These are phyloP conservation scores for Herpailurus yagouaroundi DNA, from an alignment of 2,113 vertebrate genomes.

Conservation along the genomic window DNA sequence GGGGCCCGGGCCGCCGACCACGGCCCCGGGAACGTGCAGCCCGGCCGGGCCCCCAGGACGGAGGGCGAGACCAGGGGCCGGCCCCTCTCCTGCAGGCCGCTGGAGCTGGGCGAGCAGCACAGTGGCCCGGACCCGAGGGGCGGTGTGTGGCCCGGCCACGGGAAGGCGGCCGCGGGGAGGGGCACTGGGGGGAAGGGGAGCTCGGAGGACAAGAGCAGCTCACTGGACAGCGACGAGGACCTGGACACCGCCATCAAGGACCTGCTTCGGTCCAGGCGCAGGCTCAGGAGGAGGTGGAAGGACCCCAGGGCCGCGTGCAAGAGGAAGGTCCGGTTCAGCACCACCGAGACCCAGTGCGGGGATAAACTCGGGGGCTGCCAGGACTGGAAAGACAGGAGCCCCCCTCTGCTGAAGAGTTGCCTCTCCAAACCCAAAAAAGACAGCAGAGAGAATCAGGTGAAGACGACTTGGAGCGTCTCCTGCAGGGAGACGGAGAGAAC, in stretches of 20 bases:
- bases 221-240: constrained; percentile 97
- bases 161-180: background rate
- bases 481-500: background rate
- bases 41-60: background rate
- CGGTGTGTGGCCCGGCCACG: background rate
- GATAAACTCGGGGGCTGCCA: constrained; percentile 61
- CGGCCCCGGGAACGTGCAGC: background rate
- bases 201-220: constrained; percentile 95
- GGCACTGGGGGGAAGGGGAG: constrained; percentile 47
- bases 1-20: constrained; percentile 43
- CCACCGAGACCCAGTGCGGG: constrained; percentile 72
- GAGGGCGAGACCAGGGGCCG: constrained; percentile 36
- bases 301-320: constrained; percentile 87
- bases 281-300: constrained; percentile 89
- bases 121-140: background rate
- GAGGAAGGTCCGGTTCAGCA: constrained; percentile 85
- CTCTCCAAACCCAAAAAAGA: constrained; percentile 80
- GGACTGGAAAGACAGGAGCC: constrained; percentile 64
- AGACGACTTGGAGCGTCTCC: background rate
- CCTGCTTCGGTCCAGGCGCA: constrained; percentile 93
- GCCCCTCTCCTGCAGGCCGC: background rate
- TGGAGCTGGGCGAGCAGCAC: background rate
- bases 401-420: constrained; percentile 80
- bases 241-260: constrained; percentile 96
- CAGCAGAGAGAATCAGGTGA: constrained; percentile 46